phyloP scores from a whole-genome alignment of 1,140 invertebrate genomes.

The Phymastichus coffea region DNA sequence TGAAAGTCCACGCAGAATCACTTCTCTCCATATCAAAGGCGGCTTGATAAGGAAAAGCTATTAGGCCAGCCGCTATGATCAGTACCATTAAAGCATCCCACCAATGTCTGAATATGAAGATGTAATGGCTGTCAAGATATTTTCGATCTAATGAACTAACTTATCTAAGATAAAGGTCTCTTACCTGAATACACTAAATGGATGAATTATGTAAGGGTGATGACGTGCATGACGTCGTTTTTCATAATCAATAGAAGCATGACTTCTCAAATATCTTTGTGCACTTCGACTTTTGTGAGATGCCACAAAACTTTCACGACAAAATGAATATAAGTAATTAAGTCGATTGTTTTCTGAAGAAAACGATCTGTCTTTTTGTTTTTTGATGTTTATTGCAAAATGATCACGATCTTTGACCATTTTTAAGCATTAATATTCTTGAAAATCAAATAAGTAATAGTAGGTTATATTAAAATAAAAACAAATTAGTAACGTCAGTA shows the following conservation, averaged over 20 bases:
- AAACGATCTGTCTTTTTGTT: too few relatives aligned
- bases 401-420: too few relatives aligned
- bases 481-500: too few relatives aligned
- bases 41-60: constrained; percentile 42
- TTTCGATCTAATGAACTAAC: background rate
- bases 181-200: constrained; percentile 52
- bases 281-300: constrained; percentile 42
- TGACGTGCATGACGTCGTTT: constrained; percentile 41
- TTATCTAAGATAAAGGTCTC: background rate
- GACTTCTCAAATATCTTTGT: constrained; percentile 43
- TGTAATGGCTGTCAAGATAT: constrained; percentile 16
- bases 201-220: constrained; percentile 43
- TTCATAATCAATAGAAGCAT: constrained; percentile 41
- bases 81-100: constrained; percentile 46
- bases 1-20: constrained; percentile 29
- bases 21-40: constrained; percentile 37
- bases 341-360: too few relatives aligned
- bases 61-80: constrained; percentile 31
- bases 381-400: too few relatives aligned
- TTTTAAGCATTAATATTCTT: too few relatives aligned
- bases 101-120: constrained; percentile 30
- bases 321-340: too few relatives aligned
- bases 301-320: constrained; percentile 36
- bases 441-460: too few relatives aligned
- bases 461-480: too few relatives aligned